Evolutionary conservation across 23 tunicate species (phyloP).

Genomic region (Phallusia fumigata): DNA sequence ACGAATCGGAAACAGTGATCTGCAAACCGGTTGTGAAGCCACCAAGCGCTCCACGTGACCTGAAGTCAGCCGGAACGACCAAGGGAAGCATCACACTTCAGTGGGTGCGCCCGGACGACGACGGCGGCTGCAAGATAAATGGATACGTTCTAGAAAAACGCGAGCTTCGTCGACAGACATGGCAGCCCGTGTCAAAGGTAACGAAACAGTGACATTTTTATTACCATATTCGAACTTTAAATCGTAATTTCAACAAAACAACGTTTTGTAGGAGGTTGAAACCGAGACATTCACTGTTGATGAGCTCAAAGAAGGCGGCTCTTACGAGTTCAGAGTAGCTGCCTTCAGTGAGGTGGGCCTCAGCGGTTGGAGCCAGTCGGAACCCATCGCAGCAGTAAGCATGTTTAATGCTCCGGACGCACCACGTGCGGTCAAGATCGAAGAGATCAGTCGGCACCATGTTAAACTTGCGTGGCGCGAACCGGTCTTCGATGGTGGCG

Average conservation of each 20-base stretch:
- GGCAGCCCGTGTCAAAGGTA: conserved; percentile 80
- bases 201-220: not conserved
- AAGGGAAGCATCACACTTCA: conserved; percentile 77
- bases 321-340: conserved; percentile 82
- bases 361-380: conserved; percentile 84
- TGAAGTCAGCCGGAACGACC: conserved; percentile 83
- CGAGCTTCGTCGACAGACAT: conserved; percentile 68
- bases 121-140: conserved; percentile 71
- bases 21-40: conserved; percentile 84
- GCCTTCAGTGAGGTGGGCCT: conserved; percentile 70
- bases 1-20: conserved; percentile 62
- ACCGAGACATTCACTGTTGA: conserved; percentile 45
- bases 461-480: conserved; percentile 82
- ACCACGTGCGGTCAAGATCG: conserved; percentile 46
- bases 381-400: conserved; percentile 82
- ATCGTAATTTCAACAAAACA: not conserved
- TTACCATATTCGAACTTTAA: not conserved
- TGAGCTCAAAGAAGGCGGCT: conserved; percentile 73
- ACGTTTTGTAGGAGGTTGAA: conserved; percentile 35
- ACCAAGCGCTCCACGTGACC: conserved; percentile 83
- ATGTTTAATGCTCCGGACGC: conserved; percentile 88
- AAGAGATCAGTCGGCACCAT: conserved; percentile 44
- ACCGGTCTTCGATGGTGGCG: conserved; percentile 92
- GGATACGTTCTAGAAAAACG: conserved; percentile 86
- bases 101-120: conserved; percentile 87